A percentile compares a stretch with the other conserved stretches of the same genome.
Conservation (phyloP, 2,113 vertebrate genomes). For the Pseudopodoces humilis region DNA sequence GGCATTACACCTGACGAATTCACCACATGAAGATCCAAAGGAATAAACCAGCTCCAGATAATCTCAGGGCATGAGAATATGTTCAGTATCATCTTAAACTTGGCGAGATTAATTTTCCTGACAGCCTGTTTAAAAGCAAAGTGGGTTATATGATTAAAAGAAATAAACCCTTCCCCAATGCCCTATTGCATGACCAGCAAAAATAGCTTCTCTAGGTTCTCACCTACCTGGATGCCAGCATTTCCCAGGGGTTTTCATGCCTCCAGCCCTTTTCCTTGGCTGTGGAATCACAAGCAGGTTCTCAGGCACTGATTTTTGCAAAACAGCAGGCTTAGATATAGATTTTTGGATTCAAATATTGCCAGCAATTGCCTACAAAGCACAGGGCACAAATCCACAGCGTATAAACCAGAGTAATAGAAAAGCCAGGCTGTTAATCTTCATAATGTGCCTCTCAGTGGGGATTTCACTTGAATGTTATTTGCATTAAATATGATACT, state of each 20-base stretch:
- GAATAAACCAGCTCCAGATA: neutral
- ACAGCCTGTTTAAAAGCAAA: constrained; percentile 8
- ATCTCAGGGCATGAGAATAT: neutral
- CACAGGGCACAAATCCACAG: neutral
- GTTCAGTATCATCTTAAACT: neutral
- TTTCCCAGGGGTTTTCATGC: neutral
- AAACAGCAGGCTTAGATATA: neutral
- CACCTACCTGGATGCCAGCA: neutral
- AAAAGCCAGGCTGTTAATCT: constrained; percentile 49
- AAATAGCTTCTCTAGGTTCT: neutral
- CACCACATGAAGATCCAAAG: neutral
- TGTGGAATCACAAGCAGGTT: neutral
- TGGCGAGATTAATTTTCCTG: neutral
- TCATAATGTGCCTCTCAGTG: constrained; percentile 32
- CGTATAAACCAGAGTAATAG: neutral
- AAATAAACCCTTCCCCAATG: neutral
- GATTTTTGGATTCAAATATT: neutral
- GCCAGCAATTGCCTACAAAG: neutral
- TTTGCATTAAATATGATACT: constrained; percentile 55
- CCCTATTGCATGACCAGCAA: rapidly evolving
- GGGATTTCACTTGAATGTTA: constrained; percentile 43
- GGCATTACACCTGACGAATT: neutral
- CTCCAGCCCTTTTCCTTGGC: neutral
- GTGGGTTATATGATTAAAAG: neutral
- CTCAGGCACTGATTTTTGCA: neutral